Evolutionary conservation across 92 coral and sea anemone species (phyloP).

Genomic region (Phenganax marumi): DNA sequence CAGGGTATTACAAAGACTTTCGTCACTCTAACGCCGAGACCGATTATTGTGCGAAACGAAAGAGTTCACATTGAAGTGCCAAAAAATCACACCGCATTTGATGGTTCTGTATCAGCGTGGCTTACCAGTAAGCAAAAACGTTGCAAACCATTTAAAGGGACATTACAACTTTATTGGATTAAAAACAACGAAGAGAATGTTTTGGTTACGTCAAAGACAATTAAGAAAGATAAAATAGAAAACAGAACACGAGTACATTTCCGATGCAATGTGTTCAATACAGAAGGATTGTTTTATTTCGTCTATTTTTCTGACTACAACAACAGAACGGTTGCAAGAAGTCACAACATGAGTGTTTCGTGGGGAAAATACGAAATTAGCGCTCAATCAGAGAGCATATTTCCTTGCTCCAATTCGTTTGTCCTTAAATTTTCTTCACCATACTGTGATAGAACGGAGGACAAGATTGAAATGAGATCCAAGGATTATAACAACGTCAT

Average conservation of each 20-base stretch:
- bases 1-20: slow-evolving; percentile 59
- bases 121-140: slow-evolving; percentile 66
- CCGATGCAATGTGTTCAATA: slow-evolving; percentile 75
- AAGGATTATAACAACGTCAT: slow-evolving; percentile 65
- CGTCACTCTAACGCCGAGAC: slow-evolving; percentile 57
- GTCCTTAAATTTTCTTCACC: slow-evolving; percentile 67
- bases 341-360: slow-evolving; percentile 60
- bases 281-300: slow-evolving; percentile 68
- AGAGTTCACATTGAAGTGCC: slow-evolving; percentile 65
- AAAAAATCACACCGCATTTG: slow-evolving; percentile 82
- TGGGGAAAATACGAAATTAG: slow-evolving; percentile 68
- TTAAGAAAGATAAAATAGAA: slow-evolving; percentile 68
- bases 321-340: slow-evolving; percentile 61
- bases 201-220: slow-evolving; percentile 64
- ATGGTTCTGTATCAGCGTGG: slow-evolving; percentile 74
- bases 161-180: slow-evolving; percentile 64
- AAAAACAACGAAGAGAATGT: slow-evolving; percentile 57
- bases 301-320: slow-evolving; percentile 69
- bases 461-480: slow-evolving; percentile 62
- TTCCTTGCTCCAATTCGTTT: slow-evolving; percentile 76
- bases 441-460: slow-evolving; percentile 67
- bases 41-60: slow-evolving; percentile 60
- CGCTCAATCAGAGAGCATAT: slow-evolving; percentile 62
- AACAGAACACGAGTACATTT: slow-evolving; percentile 73
- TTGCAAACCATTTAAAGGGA: slow-evolving; percentile 77